A percentile compares a stretch with the other conserved stretches of the same genome.
phyloP scores from a whole-genome alignment of 2,797 vertebrate genomes.

The Myotis myotis region DNA sequence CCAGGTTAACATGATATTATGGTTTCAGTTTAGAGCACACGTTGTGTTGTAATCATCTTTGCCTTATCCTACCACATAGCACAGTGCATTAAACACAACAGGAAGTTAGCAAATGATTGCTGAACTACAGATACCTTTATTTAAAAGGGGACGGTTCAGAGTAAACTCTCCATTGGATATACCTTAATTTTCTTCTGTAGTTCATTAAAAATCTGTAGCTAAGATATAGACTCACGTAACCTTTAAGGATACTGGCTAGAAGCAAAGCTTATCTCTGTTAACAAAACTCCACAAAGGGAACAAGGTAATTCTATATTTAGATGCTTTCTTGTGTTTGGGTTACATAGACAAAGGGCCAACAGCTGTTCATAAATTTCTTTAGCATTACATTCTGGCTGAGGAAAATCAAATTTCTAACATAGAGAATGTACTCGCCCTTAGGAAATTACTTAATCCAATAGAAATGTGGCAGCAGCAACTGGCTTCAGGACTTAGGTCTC shows the following conservation, averaged over 20 bases:
- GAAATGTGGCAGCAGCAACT: background rate
- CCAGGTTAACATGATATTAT: background rate
- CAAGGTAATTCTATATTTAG: background rate
- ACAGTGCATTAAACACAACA: background rate
- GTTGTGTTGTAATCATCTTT: background rate
- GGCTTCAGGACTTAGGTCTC: background rate
- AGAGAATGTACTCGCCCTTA: background rate
- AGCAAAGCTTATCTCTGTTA: background rate
- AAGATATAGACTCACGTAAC: background rate
- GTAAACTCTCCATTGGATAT: background rate
- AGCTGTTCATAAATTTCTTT: conserved; percentile 48
- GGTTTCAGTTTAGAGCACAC: background rate
- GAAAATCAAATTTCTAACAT: conserved; percentile 54
- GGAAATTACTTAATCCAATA: conserved; percentile 42
- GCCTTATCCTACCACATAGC: background rate
- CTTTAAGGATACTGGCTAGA: conserved; percentile 1
- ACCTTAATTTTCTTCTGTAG: background rate
- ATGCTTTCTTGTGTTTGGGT: background rate
- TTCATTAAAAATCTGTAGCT: background rate
- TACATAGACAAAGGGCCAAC: background rate
- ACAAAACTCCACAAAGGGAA: background rate
- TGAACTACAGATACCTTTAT: background rate
- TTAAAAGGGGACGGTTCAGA: background rate
- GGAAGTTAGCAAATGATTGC: background rate
- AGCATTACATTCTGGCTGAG: conserved; percentile 33